Evolutionary conservation across 2,113 vertebrate genomes (phyloP), one percentile per base, ranked within the genome.

Genomic region (Isichthys henryi): DNA sequence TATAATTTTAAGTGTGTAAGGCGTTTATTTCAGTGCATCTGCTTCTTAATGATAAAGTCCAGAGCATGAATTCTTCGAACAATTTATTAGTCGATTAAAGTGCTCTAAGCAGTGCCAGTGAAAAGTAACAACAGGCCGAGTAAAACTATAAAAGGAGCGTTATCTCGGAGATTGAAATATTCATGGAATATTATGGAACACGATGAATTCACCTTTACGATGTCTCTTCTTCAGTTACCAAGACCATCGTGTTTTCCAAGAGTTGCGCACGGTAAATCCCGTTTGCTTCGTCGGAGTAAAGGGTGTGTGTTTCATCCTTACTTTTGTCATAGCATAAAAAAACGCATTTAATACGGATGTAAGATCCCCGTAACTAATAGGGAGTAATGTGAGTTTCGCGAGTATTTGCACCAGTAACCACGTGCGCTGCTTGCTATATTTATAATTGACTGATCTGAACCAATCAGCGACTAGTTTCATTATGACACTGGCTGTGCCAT

Each of bases 21-120:
- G 62, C 88, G 49, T 35, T 88, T 88, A 74, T 53, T 56, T 31
- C 46, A 15, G 66, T 83, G 74, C 91, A 86, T 90, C 89, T 91
- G 93, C 83, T 93, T 94, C 94, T 93, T 94, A 95, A 94, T 92
- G 52, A 93, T 91, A 43, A 90, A 93, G 88, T 90, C 88, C 56
- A 83, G 93, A 93, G 92, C 94, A 93, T 93, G 49, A 83, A 56
- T 88, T 91, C 91, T 90, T 91, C 82, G 91, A 91, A 92, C 90
- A 93, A 91, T 94, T 89, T 91, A 89, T 85, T 89, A 89, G 77
- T 89, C 50, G 49, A 92, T 91, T 91, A 92, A 93, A 92, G 93
- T 93, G 92, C 92, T 91, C 90, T 45, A 89, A 90, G 91, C 90
- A 45, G 58, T 83, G 88, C 86, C 88, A 89, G 87, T 91, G 89